These are phyloP conservation scores for Drosophila anomelani DNA, from an alignment of 2,888 invertebrate genomes.

Conservation along the genomic window DNA sequence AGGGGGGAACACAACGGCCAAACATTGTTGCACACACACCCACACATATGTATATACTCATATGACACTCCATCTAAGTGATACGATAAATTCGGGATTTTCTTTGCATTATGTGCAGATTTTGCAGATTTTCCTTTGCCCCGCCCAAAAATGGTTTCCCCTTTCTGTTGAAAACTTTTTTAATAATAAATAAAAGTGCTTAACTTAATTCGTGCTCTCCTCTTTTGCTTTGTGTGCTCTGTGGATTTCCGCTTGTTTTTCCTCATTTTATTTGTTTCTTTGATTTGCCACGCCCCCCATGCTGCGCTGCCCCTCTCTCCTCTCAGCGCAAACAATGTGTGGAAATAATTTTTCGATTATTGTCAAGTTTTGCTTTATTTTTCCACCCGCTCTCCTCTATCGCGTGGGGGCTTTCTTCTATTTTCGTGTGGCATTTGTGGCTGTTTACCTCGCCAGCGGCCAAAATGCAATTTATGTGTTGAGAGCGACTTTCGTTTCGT, in stretches of 20 bases:
- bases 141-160: conserved; percentile 31
- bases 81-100: conserved; percentile 79
- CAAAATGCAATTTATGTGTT: conserved; percentile 77
- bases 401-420: conserved; percentile 18
- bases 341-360: conserved; percentile 76
- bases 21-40: conserved; percentile 36
- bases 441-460: conserved; percentile 77
- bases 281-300: conserved; percentile 60
- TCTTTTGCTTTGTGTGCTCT: conserved; percentile 26
- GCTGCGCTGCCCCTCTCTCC: background rate
- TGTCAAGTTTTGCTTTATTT: conserved; percentile 73
- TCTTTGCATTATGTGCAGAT: conserved; percentile 78
- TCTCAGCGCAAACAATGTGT: conserved; percentile 33
- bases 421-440: conserved; percentile 65
- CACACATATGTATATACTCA: background rate
- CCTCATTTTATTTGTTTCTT: conserved; percentile 73
- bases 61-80: conserved; percentile 72
- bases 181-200: conserved; percentile 82
- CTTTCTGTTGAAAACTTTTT: conserved; percentile 70
- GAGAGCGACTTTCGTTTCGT: conserved; percentile 50
- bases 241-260: conserved; percentile 69
- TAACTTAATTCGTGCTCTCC: conserved; percentile 72
- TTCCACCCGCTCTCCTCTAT: conserved; percentile 5
- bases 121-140: conserved; percentile 57
- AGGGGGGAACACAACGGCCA: background rate